Base-by-base conservation (phyloP, 53 echinoderm and acorn worm species). In the Paracentrotus lividus region DNA sequence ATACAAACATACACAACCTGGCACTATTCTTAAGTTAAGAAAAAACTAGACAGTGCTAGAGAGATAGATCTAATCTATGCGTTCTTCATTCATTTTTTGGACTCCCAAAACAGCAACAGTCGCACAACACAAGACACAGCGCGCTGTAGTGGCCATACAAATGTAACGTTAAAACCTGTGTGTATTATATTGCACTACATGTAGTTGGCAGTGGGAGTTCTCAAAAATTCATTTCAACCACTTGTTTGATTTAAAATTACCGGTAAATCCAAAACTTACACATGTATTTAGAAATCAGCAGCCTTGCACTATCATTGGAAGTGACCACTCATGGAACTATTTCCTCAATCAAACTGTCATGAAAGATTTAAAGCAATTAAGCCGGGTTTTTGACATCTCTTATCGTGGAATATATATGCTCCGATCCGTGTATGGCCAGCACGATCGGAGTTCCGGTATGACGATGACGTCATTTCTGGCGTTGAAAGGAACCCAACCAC, bases 401-500 rank as follows among this genome's bases (percentile, higher is more conserved):
- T 1, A 8, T 64, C 27, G 26, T 6, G 64, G 26, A 64, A 64
- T n/a, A n/a, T n/a, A 54, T 54, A 54, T 27, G 64, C 59, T 18
- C 59, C 4, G 23, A 64, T 27, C 26, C n/a, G 26, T n/a, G 64
- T 29, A 27, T 26, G 64, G 13, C 55, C 7, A 64, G 9, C 7
- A 13, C 27, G 31, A 64, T 64, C 31, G 18, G 85, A 85, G 85
- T 85, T 85, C 85, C 85, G 85, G 85, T 85, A n/a, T 49, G 75
- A 85, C 85, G 85, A 85, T 85, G 85, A 85, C 85, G 85, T 85
- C 85, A 85, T 85, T n/a, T 85, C 26, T 85, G 49, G 85, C 85
- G 47, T 45, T 27, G 15, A 29, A 15, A 8, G 13, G 29, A 64
- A 29, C 31, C 64, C 59, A 59, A 3, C 24, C 18, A 23, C 6